These are phyloP conservation scores for Hapalemur alaotrensis DNA, from an alignment of 2,797 vertebrate genomes.

Conservation along the genomic window DNA sequence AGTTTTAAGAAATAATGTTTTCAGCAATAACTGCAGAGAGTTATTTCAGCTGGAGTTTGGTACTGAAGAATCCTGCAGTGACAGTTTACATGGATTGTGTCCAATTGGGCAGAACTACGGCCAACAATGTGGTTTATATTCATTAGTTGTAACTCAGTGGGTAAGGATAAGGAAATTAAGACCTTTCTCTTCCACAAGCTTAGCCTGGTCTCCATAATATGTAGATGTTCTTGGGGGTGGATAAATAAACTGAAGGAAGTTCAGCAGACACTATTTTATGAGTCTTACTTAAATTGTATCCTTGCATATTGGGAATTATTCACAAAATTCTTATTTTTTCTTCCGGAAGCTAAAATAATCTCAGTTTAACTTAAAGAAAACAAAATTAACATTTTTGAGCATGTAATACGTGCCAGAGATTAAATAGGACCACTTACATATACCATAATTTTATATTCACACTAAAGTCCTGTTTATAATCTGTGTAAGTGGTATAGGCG, in stretches of 20 bases:
- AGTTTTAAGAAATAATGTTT: neutral
- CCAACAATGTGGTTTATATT: neutral
- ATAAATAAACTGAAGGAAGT: neutral
- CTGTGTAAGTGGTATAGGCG: neutral
- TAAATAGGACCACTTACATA: neutral
- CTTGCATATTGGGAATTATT: neutral
- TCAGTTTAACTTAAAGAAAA: neutral
- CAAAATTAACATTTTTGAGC: neutral
- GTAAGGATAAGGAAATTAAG: neutral
- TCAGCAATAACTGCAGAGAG: neutral
- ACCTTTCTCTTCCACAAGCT: neutral
- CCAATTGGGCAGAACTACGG: neutral
- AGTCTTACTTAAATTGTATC: neutral
- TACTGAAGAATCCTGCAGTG: neutral
- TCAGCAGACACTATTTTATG: neutral
- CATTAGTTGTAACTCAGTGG: neutral
- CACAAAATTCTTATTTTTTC: neutral
- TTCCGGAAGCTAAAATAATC: neutral
- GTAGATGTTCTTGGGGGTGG: neutral
- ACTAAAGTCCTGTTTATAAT: neutral
- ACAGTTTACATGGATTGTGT: neutral
- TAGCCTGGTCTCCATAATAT: neutral
- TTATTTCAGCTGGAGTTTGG: neutral
- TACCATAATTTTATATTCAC: neutral
- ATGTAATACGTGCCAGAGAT: neutral